Conservation (phyloP, 1,140 invertebrate species). For the Nixonia krombeini region DNA sequence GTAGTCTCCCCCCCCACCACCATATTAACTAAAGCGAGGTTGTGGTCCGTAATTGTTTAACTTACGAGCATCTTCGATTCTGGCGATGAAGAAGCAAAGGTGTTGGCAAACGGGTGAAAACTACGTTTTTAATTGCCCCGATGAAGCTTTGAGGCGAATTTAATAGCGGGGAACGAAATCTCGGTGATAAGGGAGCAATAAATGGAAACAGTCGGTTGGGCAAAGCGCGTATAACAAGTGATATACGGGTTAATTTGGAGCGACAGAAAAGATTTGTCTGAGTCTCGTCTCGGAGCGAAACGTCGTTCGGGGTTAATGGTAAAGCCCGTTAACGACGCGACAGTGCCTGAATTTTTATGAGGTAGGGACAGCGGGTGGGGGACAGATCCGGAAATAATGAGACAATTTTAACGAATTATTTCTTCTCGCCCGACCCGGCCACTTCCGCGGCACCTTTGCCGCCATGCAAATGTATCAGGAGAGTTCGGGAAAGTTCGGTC, state of each 20-base stretch:
- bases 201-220: too few species aligned
- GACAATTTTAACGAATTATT: conserved; percentile 40
- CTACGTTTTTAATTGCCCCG: too few species aligned
- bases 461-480: conserved; percentile 35
- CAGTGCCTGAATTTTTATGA: conserved; percentile 38
- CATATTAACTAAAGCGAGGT: too few species aligned
- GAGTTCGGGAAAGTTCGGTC: conserved; percentile 13
- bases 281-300: not conserved
- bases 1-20: too few species aligned
- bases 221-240: not conserved
- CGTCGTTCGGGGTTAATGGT: conserved; percentile 23
- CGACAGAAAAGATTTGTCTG: not conserved
- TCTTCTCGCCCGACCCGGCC: conserved; percentile 2
- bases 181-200: too few species aligned
- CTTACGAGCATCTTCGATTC: too few species aligned
- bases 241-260: conserved; percentile 23
- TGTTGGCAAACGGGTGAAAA: too few species aligned
- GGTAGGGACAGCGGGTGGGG: conserved; percentile 16
- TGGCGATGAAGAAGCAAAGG: too few species aligned
- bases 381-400: conserved; percentile 39
- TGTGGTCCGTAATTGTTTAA: too few species aligned
- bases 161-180: too few species aligned
- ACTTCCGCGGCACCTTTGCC: conserved; percentile 16
- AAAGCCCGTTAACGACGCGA: conserved; percentile 27
- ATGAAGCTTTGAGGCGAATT: too few species aligned